A percentile compares a stretch with the other conserved stretches of the same genome.
phyloP scores from a whole-genome alignment of 2,797 vertebrate genomes.

The Eupleurogrammus muticus region DNA sequence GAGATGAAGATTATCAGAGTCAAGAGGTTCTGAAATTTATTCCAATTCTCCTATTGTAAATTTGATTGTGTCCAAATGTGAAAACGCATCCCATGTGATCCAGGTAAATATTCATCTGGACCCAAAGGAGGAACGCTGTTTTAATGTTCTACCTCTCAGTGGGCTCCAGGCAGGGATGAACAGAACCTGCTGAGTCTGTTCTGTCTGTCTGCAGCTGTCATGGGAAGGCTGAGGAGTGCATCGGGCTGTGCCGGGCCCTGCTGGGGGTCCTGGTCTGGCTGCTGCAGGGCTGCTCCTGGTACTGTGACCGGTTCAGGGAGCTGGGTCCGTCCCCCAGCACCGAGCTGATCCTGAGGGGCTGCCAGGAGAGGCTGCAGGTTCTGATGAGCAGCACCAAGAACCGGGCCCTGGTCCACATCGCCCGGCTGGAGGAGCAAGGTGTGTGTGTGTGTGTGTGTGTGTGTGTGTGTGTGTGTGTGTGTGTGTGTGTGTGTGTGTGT shows the following conservation, averaged over 20 bases:
- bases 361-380: constrained; percentile 89
- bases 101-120: too few species aligned
- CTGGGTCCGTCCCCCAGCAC: constrained; percentile 73
- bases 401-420: constrained; percentile 94
- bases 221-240: constrained; percentile 96
- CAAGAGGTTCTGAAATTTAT: too few species aligned
- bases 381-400: constrained; percentile 92
- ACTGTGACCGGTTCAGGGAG: constrained; percentile 90
- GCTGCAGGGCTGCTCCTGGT: constrained; percentile 91
- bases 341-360: constrained; percentile 90
- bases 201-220: constrained; percentile 87
- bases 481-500: too few species aligned
- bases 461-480: not conserved
- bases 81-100: too few species aligned
- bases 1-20: too few species aligned
- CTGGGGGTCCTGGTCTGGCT: constrained; percentile 92
- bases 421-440: constrained; percentile 94
- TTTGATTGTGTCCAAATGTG: too few species aligned
- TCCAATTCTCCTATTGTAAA: too few species aligned
- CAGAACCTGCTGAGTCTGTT: not conserved
- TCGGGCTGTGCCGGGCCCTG: constrained; percentile 93
- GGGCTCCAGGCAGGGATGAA: too few species aligned
- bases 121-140: too few species aligned
- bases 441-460: constrained; percentile 29
- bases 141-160: too few species aligned